Conservation (phyloP, 2,888 invertebrate genomes). For the Diarsia mendica region DNA sequence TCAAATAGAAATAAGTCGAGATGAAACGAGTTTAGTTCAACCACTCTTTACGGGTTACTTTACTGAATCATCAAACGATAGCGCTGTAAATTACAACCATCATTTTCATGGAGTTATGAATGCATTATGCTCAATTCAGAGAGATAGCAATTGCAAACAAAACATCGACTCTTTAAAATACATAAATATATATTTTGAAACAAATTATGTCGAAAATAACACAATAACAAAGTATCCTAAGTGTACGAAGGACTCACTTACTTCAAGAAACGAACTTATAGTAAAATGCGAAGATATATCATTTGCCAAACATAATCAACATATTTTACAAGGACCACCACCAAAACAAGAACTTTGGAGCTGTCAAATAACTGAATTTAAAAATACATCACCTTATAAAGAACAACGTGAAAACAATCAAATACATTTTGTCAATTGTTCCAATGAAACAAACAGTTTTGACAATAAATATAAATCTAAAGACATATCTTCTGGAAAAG, state of each 20-base stretch:
- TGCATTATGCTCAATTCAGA: constrained; percentile 11
- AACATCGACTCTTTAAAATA: background rate
- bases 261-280: background rate
- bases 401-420: background rate
- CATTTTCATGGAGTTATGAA: background rate
- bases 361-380: constrained; percentile 22
- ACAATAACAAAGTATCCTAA: constrained; percentile 38
- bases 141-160: constrained; percentile 12
- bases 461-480: too few species aligned
- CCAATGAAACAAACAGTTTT: background rate
- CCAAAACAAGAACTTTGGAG: background rate
- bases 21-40: constrained; percentile 35
- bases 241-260: constrained; percentile 21
- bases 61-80: constrained; percentile 7
- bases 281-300: constrained; percentile 32
- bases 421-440: constrained; percentile 39
- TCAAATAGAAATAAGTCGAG: constrained; percentile 28
- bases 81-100: background rate
- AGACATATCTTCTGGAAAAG: too few species aligned
- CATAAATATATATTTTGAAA: constrained; percentile 38
- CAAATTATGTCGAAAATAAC: constrained; percentile 40
- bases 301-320: constrained; percentile 35
- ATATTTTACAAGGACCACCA: constrained; percentile 13
- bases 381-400: background rate
- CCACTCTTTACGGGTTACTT: constrained; percentile 52